Evolutionary conservation across 2,113 vertebrate species (phyloP), one percentile per base, ranked within the genome.

Genomic region (Dendropsophus ebraccatus): DNA sequence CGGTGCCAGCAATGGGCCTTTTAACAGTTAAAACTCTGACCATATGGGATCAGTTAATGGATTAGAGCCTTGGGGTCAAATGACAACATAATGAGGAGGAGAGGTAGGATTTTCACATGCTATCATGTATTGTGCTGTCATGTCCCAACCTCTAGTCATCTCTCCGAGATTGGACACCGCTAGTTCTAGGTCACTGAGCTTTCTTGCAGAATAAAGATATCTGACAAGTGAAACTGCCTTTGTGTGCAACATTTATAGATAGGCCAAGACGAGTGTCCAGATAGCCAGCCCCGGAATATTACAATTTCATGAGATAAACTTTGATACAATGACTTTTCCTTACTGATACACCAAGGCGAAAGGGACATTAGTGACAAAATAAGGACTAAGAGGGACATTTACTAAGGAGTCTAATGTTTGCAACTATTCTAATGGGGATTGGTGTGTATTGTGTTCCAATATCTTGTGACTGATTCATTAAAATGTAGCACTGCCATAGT

Each of bases 1-100:
- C 25, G 30, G 49, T 37, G 83, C 83, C 83, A 85, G 74, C 35
- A 49, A 50, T 16, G 74, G 45, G 30, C 47, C 67, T 85, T 74
- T 54, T 67, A 85, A 85, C 32, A 70, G 83, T 85, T 86, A 79
- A 79, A 75, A 58, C 72, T 30, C 75, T 80, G 54, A 86, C 65
- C 76, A 56, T 80, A 79, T 86, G 84, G 69, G 62, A 54, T 37
- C 47, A 37, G 76, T 72, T 86, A 86, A 80, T 86, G 72, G 75
- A 54, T 79, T 84, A 65, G 83, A 62, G 56, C 35, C 50, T 54
- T 52, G 60, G 35, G 76, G 84, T 86, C 84, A 80, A 23, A 85
- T 41, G 32, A 72, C 49, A 80, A 56, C 32, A 79, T 86, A 72
- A 58, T 86, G 75, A 86, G 75, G 28, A 72, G 62, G 47, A 79